Percentiles rank a stretch among this genome's conserved stretches.
phyloP scores from a whole-genome alignment of 2,797 vertebrate genomes.

The Onychomys leucogaster region DNA sequence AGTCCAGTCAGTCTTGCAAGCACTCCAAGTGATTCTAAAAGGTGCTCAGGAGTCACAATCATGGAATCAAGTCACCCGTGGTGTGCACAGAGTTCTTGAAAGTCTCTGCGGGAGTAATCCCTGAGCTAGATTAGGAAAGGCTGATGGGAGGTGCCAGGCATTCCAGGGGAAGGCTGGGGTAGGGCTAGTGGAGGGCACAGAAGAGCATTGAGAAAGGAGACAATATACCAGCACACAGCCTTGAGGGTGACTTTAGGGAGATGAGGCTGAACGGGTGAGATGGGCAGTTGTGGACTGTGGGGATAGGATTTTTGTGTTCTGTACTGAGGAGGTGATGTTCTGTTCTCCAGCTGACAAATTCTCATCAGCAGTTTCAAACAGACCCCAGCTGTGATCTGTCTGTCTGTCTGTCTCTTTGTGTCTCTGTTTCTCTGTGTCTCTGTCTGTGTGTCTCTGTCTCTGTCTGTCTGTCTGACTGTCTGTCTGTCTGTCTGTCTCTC shows the following conservation, averaged over 20 bases:
- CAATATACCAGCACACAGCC: fast-evolving
- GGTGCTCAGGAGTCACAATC: not conserved
- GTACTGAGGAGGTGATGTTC: not conserved
- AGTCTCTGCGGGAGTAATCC: not conserved
- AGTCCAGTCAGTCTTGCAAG: conserved; percentile 10
- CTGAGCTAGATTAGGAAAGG: not conserved
- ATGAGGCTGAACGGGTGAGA: not conserved
- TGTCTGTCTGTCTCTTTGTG: not conserved
- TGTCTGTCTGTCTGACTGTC: too few relatives aligned
- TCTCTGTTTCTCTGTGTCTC: too few relatives aligned
- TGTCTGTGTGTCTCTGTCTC: too few relatives aligned
- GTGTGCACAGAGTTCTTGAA: not conserved
- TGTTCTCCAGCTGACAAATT: not conserved
- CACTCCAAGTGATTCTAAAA: conserved; percentile 17
- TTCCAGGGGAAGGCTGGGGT: not conserved
- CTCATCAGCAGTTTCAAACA: not conserved
- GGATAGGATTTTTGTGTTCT: too few relatives aligned
- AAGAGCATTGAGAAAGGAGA: not conserved
- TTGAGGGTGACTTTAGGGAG: not conserved
- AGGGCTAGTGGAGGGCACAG: not conserved
- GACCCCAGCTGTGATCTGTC: not conserved
- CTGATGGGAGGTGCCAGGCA: not conserved
- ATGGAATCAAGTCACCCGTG: not conserved
- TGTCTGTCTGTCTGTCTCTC: too few relatives aligned
- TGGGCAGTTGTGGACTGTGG: not conserved